These are phyloP conservation scores for Ciconia maguari DNA, from an alignment of 2,113 vertebrate genomes.

Conservation along the genomic window DNA sequence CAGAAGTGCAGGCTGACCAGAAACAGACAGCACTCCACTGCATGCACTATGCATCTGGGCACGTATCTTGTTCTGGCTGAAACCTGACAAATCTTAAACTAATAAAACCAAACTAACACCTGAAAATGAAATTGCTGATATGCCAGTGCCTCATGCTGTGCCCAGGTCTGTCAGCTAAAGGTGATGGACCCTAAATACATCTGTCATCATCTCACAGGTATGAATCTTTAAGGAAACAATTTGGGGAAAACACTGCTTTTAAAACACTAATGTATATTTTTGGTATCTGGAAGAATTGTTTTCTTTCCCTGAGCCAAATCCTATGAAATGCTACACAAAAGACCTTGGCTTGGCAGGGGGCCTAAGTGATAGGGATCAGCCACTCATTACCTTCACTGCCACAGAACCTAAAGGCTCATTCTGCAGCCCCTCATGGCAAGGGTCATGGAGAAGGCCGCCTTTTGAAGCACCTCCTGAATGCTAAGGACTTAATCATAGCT, in stretches of 20 bases:
- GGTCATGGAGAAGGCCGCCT: neutral
- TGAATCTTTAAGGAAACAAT: neutral
- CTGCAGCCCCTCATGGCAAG: neutral
- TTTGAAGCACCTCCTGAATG: neutral
- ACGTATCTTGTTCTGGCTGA: neutral
- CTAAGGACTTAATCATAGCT: neutral
- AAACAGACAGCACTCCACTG: neutral
- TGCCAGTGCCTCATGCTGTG: neutral
- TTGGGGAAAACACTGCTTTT: neutral
- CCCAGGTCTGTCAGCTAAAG: neutral
- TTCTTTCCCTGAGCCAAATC: neutral
- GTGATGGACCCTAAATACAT: neutral
- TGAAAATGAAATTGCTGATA: neutral
- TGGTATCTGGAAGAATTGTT: neutral
- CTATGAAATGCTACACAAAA: neutral
- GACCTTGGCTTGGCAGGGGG: neutral
- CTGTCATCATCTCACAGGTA: neutral
- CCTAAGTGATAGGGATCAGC: neutral
- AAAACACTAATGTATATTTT: neutral
- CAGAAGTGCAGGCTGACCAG: neutral
- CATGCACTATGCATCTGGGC: accelerated
- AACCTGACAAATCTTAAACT: neutral
- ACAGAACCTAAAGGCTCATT: neutral
- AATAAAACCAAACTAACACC: neutral
- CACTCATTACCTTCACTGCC: neutral